These are phyloP conservation scores for Raja brachyura DNA, from an alignment of 2,113 vertebrate species.

Conservation along the genomic window DNA sequence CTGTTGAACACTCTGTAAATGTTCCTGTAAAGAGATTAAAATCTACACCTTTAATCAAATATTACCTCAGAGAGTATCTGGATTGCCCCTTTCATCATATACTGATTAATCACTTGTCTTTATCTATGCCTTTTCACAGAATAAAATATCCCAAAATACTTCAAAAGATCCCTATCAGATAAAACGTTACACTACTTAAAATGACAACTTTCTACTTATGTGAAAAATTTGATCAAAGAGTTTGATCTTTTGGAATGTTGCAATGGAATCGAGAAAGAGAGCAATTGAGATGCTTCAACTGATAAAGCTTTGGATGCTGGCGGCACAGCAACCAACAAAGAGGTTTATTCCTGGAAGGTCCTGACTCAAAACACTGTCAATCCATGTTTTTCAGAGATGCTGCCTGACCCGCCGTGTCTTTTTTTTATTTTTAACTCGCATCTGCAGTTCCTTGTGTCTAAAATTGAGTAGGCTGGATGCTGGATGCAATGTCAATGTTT, in stretches of 20 bases:
- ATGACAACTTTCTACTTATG: not conserved
- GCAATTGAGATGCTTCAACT: not conserved
- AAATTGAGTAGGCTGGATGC: too few relatives aligned
- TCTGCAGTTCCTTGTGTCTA: too few relatives aligned
- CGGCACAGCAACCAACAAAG: not conserved
- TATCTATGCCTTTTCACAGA: not conserved
- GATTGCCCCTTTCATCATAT: not conserved
- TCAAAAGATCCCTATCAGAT: not conserved
- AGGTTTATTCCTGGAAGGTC: too few relatives aligned
- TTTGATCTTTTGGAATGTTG: not conserved
- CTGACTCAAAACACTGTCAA: too few relatives aligned
- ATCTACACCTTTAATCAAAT: not conserved
- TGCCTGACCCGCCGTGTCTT: too few relatives aligned
- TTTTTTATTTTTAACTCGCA: too few relatives aligned
- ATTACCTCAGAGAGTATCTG: too few relatives aligned
- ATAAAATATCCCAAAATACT: not conserved
- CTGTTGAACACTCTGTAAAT: slow-evolving; percentile 93
- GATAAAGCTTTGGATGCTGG: not conserved
- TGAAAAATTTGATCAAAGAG: not conserved
- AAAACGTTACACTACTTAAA: not conserved
- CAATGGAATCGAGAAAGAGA: not conserved
- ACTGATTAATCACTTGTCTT: not conserved
- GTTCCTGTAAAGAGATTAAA: slow-evolving; percentile 63
- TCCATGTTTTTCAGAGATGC: too few relatives aligned
- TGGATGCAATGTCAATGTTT: too few relatives aligned